These are phyloP conservation scores for Triplophysa tibetana DNA, from an alignment of 2,113 vertebrate genomes.

Conservation along the genomic window DNA sequence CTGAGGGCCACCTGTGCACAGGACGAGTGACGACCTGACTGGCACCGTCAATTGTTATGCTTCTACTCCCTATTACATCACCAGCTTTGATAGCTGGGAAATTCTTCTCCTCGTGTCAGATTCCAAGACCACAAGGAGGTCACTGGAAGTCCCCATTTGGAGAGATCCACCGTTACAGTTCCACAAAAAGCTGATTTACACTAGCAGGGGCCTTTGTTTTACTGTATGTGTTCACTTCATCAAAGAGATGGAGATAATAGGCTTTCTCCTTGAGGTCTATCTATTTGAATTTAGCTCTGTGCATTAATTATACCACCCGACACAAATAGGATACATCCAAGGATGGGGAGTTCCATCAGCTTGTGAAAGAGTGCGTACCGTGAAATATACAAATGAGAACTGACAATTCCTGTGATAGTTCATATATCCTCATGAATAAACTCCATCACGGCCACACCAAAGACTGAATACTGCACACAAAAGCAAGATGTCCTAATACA, in stretches of 20 bases:
- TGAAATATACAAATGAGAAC: constrained; percentile 68
- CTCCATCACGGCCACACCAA: constrained; percentile 37
- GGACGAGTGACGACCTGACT: constrained; percentile 60
- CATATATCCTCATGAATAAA: constrained; percentile 62
- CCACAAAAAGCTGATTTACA: not conserved
- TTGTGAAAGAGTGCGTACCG: constrained; percentile 54
- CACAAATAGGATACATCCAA: constrained; percentile 69
- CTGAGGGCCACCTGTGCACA: constrained; percentile 69
- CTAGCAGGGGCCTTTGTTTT: not conserved
- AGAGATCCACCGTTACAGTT: not conserved
- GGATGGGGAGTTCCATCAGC: constrained; percentile 63
- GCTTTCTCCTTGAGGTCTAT: constrained; percentile 57
- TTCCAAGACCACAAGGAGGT: constrained; percentile 60
- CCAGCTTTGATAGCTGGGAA: constrained; percentile 65
- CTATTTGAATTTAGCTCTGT: constrained; percentile 53
- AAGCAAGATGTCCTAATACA: constrained; percentile 38
- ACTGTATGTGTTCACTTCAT: constrained; percentile 8
- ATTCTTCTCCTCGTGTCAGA: constrained; percentile 70
- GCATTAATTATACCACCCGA: constrained; percentile 69
- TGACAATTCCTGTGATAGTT: constrained; percentile 68
- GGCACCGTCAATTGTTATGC: constrained; percentile 70
- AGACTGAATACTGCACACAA: constrained; percentile 47
- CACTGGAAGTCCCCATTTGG: constrained; percentile 14
- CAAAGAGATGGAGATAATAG: constrained; percentile 17
- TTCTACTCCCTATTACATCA: constrained; percentile 69